These are phyloP conservation scores for Hydropotes inermis DNA, from an alignment of 2,113 vertebrate genomes.

Conservation along the genomic window DNA sequence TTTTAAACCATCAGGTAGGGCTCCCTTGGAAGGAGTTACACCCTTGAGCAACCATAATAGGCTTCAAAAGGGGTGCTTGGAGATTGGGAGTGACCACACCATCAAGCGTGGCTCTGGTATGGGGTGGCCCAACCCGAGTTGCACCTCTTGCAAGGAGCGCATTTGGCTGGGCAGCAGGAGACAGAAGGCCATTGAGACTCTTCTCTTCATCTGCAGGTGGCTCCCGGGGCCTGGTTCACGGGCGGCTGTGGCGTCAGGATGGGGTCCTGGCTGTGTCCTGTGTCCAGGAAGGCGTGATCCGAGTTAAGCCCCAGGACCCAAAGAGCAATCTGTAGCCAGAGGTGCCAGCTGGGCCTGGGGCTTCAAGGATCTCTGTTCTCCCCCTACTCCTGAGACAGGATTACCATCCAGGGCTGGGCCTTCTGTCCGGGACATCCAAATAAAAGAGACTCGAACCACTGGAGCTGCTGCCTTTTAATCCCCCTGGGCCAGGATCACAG, in stretches of 20 bases:
- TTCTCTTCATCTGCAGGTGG: constrained; percentile 80
- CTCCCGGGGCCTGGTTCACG: constrained; percentile 90
- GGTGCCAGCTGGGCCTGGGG: background rate
- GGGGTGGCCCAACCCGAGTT: background rate
- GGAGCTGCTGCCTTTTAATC: constrained; percentile 47
- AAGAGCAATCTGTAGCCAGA: constrained; percentile 87
- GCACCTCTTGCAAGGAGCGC: background rate
- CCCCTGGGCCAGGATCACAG: background rate
- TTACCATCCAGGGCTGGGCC: background rate
- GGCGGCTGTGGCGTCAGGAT: constrained; percentile 92
- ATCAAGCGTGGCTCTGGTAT: too few species aligned
- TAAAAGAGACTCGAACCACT: constrained; percentile 63
- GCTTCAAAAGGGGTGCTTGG: background rate
- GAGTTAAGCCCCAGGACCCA: constrained; percentile 73
- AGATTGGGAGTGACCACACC: background rate
- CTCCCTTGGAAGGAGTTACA: background rate
- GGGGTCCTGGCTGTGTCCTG: constrained; percentile 93
- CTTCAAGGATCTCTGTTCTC: background rate
- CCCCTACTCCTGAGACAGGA: background rate
- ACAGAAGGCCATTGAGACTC: background rate
- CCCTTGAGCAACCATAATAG: background rate
- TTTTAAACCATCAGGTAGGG: background rate
- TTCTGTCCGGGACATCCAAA: background rate
- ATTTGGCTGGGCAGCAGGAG: background rate
- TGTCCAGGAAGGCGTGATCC: constrained; percentile 92